A percentile compares a stretch with the other conserved stretches of the same genome.
Conservation (phyloP, 2,113 vertebrate genomes). For the Triplophysa siluroides region DNA sequence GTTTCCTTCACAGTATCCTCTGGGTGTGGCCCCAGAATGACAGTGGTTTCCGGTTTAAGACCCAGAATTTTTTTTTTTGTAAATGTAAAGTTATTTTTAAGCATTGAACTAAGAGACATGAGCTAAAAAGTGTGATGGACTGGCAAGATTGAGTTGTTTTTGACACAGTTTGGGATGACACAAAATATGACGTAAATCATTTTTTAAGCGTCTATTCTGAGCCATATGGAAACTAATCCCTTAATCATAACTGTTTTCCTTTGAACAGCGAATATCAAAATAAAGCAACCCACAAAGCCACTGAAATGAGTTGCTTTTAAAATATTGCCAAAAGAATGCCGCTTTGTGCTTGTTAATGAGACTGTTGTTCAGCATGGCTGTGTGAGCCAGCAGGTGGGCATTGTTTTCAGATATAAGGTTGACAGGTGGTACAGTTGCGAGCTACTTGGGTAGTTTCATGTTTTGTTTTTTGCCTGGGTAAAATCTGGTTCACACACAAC, state of each 20-base stretch:
- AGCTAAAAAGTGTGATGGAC: background rate
- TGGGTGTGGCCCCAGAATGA: conserved; percentile 56
- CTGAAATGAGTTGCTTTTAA: conserved; percentile 10
- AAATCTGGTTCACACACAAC: conserved; percentile 34
- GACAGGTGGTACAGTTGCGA: conserved; percentile 44
- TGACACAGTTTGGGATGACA: conserved; percentile 17
- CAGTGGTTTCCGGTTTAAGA: conserved; percentile 59
- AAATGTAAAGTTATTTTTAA: too few relatives aligned
- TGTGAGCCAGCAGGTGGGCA: conserved; percentile 41
- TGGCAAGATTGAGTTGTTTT: background rate
- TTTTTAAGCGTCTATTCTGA: conserved; percentile 35
- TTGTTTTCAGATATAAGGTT: conserved; percentile 44
- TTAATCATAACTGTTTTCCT: conserved; percentile 24
- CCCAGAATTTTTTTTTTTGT: conserved; percentile 4
- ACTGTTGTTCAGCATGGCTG: conserved; percentile 4
- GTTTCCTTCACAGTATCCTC: conserved; percentile 56
- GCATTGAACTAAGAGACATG: background rate
- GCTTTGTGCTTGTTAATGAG: conserved; percentile 6
- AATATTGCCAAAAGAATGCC: background rate
- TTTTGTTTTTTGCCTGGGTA: conserved; percentile 24
- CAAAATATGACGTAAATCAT: conserved; percentile 42
- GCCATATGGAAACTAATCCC: conserved; percentile 36
- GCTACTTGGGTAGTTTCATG: conserved; percentile 26
- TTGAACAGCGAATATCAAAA: background rate
- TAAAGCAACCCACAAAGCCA: background rate